Evolutionary conservation across 2,113 vertebrate genomes (phyloP).

Genomic region (Bucco capensis): DNA sequence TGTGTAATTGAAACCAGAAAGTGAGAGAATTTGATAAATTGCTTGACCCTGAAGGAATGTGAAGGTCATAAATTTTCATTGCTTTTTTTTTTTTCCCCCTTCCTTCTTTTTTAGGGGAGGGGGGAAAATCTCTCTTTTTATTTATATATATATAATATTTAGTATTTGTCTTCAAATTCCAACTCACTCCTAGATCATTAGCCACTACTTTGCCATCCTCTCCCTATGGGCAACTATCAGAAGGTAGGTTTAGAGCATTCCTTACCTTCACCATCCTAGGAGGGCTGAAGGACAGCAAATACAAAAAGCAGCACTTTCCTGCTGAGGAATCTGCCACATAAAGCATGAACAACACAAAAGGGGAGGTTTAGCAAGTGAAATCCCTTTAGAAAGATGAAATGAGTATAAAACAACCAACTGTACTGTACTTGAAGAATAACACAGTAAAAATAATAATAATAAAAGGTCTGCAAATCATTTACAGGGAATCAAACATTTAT

Average conservation of each 20-base stretch:
- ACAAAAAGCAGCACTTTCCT: not conserved
- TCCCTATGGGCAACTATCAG: constrained; percentile 18
- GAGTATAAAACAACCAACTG: not conserved
- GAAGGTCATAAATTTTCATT: constrained; percentile 96
- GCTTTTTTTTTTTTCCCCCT: constrained; percentile 58
- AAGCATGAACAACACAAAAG: not conserved
- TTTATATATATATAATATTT: constrained; percentile 57
- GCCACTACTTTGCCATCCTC: constrained; percentile 14
- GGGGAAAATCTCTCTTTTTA: constrained; percentile 28
- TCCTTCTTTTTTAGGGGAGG: constrained; percentile 18
- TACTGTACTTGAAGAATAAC: not conserved
- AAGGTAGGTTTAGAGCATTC: constrained; percentile 1
- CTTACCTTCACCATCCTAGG: not conserved
- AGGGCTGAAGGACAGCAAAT: not conserved
- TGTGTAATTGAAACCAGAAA: constrained; percentile 99
- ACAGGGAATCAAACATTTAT: not conserved
- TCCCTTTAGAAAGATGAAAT: constrained; percentile 11
- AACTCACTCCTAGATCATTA: constrained; percentile 61
- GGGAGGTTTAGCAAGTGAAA: constrained; percentile 31
- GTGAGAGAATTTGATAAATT: constrained; percentile 98
- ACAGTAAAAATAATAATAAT: too few species aligned
- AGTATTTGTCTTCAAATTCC: constrained; percentile 69
- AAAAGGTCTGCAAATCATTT: constrained; percentile 2
- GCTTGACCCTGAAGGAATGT: constrained; percentile 98
- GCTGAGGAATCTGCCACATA: constrained; percentile 16